A percentile compares a stretch with the other conserved stretches of the same genome.
These are phyloP conservation scores for Nowickia ferox DNA, from an alignment of 2,888 invertebrate species.

Conservation along the genomic window DNA sequence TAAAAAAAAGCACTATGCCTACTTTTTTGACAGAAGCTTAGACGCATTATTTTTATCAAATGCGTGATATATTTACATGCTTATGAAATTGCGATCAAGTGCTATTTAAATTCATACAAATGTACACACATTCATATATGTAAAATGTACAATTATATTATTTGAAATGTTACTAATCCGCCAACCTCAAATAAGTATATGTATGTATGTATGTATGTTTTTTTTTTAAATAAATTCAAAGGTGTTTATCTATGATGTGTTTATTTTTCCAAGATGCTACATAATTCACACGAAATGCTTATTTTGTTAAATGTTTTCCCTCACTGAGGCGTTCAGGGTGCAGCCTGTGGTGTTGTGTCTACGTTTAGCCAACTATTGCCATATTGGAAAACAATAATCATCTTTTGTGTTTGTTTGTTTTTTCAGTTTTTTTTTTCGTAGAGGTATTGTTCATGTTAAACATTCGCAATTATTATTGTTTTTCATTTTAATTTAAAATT, in stretches of 20 bases:
- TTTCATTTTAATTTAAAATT: conserved; percentile 43
- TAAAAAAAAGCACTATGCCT: too few relatives aligned
- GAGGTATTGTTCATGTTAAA: conserved; percentile 47
- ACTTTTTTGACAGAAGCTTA: too few relatives aligned
- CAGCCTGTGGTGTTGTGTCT: conserved; percentile 49
- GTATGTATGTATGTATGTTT: neutral
- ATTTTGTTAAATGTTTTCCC: conserved; percentile 25
- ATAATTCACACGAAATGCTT: conserved; percentile 54
- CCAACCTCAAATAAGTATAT: neutral
- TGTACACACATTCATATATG: too few relatives aligned
- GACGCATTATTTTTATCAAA: too few relatives aligned
- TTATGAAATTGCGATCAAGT: too few relatives aligned
- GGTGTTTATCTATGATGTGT: neutral
- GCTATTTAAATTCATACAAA: too few relatives aligned
- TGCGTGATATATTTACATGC: too few relatives aligned
- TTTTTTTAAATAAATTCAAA: conserved; percentile 8
- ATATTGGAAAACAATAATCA: conserved; percentile 31
- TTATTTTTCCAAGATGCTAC: conserved; percentile 50
- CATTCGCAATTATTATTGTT: conserved; percentile 46
- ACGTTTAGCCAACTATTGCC: conserved; percentile 32
- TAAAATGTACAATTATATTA: neutral
- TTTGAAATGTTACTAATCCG: conserved; percentile 29
- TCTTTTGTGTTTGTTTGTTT: neutral
- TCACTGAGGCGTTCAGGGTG: conserved; percentile 62
- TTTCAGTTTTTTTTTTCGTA: neutral